Conservation (phyloP, 2,888 invertebrate species). For the Nemotelus pantherinus region DNA sequence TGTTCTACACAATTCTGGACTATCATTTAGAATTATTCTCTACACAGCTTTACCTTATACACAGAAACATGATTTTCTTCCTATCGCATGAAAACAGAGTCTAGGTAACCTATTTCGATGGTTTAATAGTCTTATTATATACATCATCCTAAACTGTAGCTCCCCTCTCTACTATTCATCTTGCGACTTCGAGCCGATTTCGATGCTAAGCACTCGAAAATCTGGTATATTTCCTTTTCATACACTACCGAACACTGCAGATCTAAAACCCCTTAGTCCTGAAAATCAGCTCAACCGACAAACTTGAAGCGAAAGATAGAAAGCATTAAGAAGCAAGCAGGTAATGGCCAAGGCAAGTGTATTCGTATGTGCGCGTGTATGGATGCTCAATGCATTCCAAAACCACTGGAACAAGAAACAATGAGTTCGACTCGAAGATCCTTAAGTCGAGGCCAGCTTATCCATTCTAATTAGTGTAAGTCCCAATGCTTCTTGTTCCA, state of each 20-base stretch:
- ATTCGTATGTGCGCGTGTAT: neutral
- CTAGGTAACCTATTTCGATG: slow-evolving; percentile 12
- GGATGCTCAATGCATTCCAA: neutral
- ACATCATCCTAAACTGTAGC: slow-evolving; percentile 7
- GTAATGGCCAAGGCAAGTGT: neutral
- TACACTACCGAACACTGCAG: neutral
- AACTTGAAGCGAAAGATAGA: neutral
- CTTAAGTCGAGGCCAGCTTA: slow-evolving; percentile 53
- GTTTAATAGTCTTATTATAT: slow-evolving; percentile 15
- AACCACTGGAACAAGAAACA: slow-evolving; percentile 23
- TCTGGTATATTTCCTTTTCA: slow-evolving; percentile 20
- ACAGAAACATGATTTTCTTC: slow-evolving; percentile 10
- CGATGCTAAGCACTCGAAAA: slow-evolving; percentile 1
- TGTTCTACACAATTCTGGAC: slow-evolving; percentile 12
- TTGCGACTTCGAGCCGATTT: slow-evolving; percentile 9
- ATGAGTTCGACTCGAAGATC: slow-evolving; percentile 45
- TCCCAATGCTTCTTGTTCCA: slow-evolving; percentile 52
- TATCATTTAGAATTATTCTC: neutral
- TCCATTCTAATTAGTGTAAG: slow-evolving; percentile 55
- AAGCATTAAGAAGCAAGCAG: neutral
- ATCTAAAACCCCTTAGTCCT: slow-evolving; percentile 32
- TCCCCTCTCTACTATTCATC: slow-evolving; percentile 11
- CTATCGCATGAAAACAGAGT: slow-evolving; percentile 24
- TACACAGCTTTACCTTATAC: neutral
- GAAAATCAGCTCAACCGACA: slow-evolving; percentile 7